Evolutionary conservation across 2,888 invertebrate species (phyloP), one percentile per base, ranked within the genome.

Genomic region (Geotrupes spiniger): DNA sequence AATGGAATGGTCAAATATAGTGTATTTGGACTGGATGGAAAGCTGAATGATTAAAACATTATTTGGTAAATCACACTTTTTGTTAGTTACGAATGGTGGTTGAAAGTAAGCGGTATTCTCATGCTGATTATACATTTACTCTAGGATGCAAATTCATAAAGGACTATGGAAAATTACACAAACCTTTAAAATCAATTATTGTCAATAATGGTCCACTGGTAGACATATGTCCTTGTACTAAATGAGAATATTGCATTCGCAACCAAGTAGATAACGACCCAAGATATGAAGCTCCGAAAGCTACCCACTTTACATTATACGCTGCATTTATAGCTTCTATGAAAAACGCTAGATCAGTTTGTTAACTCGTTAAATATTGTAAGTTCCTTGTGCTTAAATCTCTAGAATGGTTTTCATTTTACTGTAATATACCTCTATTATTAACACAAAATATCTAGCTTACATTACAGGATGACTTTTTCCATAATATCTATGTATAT

Each of bases 201-300:
- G 95, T 95, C 47, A 89, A 71, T 12, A 97, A 74, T 1, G 96
- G 96, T 0, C 92, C 95, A 76, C 93, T 94, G 0, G 91, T 83
- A 5, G 94, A 93, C 39, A 96, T 83, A 4, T 95, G 84, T 1
- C 87, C 94, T 66, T 87, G 78, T 1, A 94, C 84, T 15, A 94
- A 76, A 72, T 92, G 86, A 0, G 96, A 94, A 73, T 93, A 96
- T 70, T 93, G 94, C 42, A 84, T 74, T 36, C 95, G 76, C 45
- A 85, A 68, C 96, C 97, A 97, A 2, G 95, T 95, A 2, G 94
- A 91, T 59, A 97, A 73, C 0, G 92, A 89, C 1, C 95, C 96
- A 1, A 96, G 88, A 70, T 97, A 97, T 0, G 94, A 95, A 2
- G 96, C 97, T 9, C 97, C 97, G 70, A 97, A 96, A 1, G 85